Evolutionary conservation across 2,888 invertebrate species (phyloP).

Genomic region (Bellardia pandia): DNA sequence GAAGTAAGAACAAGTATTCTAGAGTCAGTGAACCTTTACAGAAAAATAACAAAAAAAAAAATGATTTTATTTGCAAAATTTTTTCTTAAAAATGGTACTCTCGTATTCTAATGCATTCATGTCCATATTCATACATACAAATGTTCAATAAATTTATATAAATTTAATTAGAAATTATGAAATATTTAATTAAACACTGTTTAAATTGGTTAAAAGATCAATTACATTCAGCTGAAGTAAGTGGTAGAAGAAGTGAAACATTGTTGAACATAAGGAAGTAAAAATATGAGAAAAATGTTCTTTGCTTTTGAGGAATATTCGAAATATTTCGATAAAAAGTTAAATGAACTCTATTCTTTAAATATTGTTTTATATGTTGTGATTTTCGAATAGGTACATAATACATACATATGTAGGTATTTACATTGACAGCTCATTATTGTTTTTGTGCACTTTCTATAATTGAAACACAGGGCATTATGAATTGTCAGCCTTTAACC

Average conservation of each 20-base stretch:
- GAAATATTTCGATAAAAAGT: slow-evolving; percentile 25
- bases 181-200: not conserved
- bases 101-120: slow-evolving; percentile 16
- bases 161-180: slow-evolving; percentile 47
- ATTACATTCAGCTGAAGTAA: slow-evolving; percentile 55
- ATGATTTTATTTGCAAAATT: slow-evolving; percentile 25
- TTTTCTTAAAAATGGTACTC: slow-evolving; percentile 15
- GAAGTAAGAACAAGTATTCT: slow-evolving; percentile 25
- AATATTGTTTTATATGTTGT: slow-evolving; percentile 25
- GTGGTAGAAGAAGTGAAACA: not conserved
- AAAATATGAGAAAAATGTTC: too few species aligned
- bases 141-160: not conserved
- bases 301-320: not conserved
- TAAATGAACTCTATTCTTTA: slow-evolving; percentile 53
- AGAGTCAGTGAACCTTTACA: slow-evolving; percentile 62
- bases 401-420: not conserved
- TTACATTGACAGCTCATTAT: slow-evolving; percentile 7
- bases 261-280: too few species aligned
- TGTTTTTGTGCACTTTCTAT: slow-evolving; percentile 23
- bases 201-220: slow-evolving; percentile 14
- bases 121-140: too few species aligned
- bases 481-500: slow-evolving; percentile 35
- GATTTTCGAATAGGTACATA: slow-evolving; percentile 10
- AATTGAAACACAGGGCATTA: slow-evolving; percentile 15
- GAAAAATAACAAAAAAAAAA: not conserved